phyloP scores from a whole-genome alignment of 1,140 invertebrate genomes.

The Geopemphigus sp. region DNA sequence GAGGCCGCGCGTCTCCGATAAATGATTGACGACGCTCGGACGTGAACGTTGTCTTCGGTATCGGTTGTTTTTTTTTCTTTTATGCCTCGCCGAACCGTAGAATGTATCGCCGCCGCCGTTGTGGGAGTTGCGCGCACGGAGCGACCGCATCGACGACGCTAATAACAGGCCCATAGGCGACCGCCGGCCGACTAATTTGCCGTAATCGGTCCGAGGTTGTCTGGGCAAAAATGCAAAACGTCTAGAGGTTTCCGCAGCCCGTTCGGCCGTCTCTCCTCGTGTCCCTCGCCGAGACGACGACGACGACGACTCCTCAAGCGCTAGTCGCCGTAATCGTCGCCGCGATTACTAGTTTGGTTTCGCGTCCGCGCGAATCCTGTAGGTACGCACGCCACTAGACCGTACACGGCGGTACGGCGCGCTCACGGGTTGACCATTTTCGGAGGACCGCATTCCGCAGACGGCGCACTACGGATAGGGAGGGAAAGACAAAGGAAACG shows the following conservation, averaged over 20 bases:
- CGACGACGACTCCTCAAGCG: too few species aligned
- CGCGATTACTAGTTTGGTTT: background rate
- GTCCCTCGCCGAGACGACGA: too few species aligned
- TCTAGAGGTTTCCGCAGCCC: background rate
- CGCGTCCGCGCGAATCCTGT: background rate
- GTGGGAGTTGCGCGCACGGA: too few species aligned
- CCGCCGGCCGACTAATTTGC: slow-evolving; percentile 15
- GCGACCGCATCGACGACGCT: slow-evolving; percentile 2
- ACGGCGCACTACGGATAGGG: background rate
- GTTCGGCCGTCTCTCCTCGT: background rate
- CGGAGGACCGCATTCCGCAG: slow-evolving; percentile 46
- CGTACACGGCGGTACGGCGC: background rate
- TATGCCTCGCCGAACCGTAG: too few species aligned
- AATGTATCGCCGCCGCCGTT: too few species aligned
- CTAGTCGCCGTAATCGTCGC: background rate
- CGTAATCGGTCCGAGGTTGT: slow-evolving; percentile 26
- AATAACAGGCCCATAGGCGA: slow-evolving; percentile 7
- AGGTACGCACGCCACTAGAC: background rate
- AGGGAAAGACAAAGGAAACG: background rate
- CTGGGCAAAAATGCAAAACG: slow-evolving; percentile 28
- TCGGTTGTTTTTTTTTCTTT: background rate
- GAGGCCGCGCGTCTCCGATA: background rate
- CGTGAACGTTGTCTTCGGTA: too few species aligned
- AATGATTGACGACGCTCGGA: too few species aligned
- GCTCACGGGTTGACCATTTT: slow-evolving; percentile 30